Conservation (phyloP, 1,140 invertebrate species). For the Leptoteleia sp. region DNA sequence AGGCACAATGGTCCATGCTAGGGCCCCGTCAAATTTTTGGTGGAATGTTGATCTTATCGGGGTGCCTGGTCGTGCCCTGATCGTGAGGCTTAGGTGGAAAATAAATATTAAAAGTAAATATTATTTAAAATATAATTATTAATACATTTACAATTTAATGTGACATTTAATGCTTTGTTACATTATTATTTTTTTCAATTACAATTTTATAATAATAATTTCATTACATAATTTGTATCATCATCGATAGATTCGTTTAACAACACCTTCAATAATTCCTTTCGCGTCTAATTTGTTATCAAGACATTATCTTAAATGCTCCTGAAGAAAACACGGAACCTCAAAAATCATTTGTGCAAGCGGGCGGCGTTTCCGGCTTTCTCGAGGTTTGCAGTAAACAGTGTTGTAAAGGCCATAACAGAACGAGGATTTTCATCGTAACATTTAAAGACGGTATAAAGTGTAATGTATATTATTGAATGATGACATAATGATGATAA, state of each 20-base stretch:
- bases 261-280: conserved; percentile 19
- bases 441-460: conserved; percentile 48
- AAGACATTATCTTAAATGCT: conserved; percentile 36
- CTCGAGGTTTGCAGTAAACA: conserved; percentile 37
- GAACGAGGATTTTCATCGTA: conserved; percentile 40
- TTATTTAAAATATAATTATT: too few species aligned
- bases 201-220: conserved; percentile 3
- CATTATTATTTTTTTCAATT: conserved; percentile 1
- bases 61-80: too few species aligned
- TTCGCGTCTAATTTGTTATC: conserved; percentile 49
- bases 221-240: conserved; percentile 14
- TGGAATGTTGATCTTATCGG: too few species aligned
- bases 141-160: too few species aligned
- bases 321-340: conserved; percentile 34
- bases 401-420: conserved; percentile 38
- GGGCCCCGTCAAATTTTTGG: too few species aligned
- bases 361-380: conserved; percentile 52
- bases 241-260: conserved; percentile 10
- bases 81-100: too few species aligned
- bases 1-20: too few species aligned
- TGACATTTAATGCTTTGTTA: too few species aligned
- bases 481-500: conserved; percentile 58
- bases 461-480: conserved; percentile 61
- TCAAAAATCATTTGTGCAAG: conserved; percentile 51
- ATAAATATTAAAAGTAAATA: too few species aligned